These are phyloP conservation scores for Apotomis betuletana DNA, from an alignment of 2,888 invertebrate genomes.

Conservation along the genomic window DNA sequence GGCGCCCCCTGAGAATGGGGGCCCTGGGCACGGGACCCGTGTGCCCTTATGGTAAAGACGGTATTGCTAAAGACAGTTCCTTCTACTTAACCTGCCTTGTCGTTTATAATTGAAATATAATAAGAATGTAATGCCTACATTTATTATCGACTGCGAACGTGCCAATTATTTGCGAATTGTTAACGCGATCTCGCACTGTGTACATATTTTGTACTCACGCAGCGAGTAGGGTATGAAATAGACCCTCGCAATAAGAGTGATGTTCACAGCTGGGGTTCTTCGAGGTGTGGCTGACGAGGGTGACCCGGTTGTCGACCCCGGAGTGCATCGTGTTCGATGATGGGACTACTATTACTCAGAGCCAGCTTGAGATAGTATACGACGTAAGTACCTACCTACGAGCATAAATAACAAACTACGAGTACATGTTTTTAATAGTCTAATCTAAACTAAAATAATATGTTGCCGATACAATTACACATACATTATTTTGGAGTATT, in stretches of 20 bases:
- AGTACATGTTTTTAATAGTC: too few relatives aligned
- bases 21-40: too few relatives aligned
- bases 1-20: too few relatives aligned
- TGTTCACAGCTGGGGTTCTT: slow-evolving; percentile 90
- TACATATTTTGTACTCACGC: not conserved
- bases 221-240: slow-evolving; percentile 2
- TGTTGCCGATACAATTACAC: too few relatives aligned
- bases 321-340: slow-evolving; percentile 94
- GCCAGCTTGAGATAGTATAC: slow-evolving; percentile 93
- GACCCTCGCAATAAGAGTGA: slow-evolving; percentile 51
- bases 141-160: not conserved
- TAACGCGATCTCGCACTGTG: not conserved
- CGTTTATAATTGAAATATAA: too few relatives aligned
- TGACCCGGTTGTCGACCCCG: slow-evolving; percentile 90
- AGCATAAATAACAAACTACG: too few relatives aligned
- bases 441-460: too few relatives aligned
- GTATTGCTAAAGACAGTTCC: too few relatives aligned
- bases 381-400: slow-evolving; percentile 87
- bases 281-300: slow-evolving; percentile 96
- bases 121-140: not conserved
- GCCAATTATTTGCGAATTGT: slow-evolving; percentile 15
- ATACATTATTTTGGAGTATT: too few relatives aligned
- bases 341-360: slow-evolving; percentile 91
- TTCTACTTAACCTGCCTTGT: too few relatives aligned
- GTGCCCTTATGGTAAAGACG: too few relatives aligned